Evolutionary conservation across 2,797 vertebrate genomes (phyloP).

Genomic region (Xyrichtys novacula): DNA sequence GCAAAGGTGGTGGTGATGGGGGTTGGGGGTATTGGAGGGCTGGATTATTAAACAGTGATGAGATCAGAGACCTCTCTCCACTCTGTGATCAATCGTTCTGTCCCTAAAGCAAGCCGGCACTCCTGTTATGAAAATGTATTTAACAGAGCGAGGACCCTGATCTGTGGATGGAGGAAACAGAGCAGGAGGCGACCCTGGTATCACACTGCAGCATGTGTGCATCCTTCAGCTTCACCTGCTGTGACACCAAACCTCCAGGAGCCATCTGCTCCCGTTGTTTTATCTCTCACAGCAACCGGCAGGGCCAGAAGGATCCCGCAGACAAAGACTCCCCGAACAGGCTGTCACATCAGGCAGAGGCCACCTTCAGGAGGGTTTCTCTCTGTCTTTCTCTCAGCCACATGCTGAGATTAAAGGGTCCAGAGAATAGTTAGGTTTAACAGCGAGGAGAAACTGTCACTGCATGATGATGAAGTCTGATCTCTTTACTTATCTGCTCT

Average conservation of each 20-base stretch:
- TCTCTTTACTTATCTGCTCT: not conserved
- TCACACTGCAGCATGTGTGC: conserved; percentile 63
- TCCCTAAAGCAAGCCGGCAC: conserved; percentile 32
- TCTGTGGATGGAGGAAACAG: conserved; percentile 24
- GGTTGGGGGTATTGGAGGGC: conserved; percentile 18
- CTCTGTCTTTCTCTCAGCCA: not conserved
- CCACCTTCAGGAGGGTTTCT: conserved; percentile 29
- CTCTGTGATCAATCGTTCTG: conserved; percentile 53
- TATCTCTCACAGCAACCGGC: conserved; percentile 75
- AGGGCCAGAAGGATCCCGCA: conserved; percentile 68
- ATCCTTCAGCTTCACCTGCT: conserved; percentile 85
- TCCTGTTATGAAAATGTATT: conserved; percentile 49
- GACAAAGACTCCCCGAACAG: conserved; percentile 68
- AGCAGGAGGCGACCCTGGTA: conserved; percentile 56
- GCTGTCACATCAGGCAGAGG: conserved; percentile 52
- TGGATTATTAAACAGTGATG: conserved; percentile 71
- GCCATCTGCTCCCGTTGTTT: conserved; percentile 86
- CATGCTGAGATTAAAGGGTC: conserved; percentile 35
- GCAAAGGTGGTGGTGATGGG: conserved; percentile 35
- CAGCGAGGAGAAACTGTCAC: not conserved
- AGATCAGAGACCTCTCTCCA: conserved; percentile 65
- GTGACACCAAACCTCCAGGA: conserved; percentile 79
- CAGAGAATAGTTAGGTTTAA: not conserved
- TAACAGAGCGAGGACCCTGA: conserved; percentile 20
- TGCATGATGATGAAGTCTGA: not conserved